Base-by-base conservation (phyloP, 2,797 vertebrate genomes). In the Mormyrus proboscirostris region DNA sequence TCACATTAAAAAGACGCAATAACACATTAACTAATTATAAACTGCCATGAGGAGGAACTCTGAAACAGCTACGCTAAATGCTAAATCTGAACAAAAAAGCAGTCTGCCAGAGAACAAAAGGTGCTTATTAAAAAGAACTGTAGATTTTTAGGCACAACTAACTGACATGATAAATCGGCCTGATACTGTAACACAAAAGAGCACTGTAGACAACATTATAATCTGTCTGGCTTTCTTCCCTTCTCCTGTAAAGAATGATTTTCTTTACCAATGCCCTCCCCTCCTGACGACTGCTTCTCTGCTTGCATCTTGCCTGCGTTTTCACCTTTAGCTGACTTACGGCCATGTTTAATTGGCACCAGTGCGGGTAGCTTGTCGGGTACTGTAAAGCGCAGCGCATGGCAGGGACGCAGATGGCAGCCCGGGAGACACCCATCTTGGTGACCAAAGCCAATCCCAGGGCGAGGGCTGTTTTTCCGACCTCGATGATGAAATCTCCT, bases 401-500 rank as follows among this genome's bases (percentile, higher is more conserved):
- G 0, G 12, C 53, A 22, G 19, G 51, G 51, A 87, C 8, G 53
- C 51, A 86, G 25, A 59, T 87, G 33, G 51, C 2, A 19, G 12
- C 86, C 14, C 12, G 2, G 76, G 76, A 22, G 38, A 87, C 25
- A 33, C 33, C 38, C 86, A 5, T 87, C 19, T 44, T 38, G 19
- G 51, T 4, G 55, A 44, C 86, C 86, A 41, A 50, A 87, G 19
- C 8, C 4, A 5, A 44, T 87, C 76, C 76, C 86, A 59, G 86
- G 8, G 86, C 51, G 19, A 44, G 55, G 51, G 86, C 3, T 49
- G n/a, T 49, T 88, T 50, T 88, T 29, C 44, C 38, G 41, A 88
- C 38, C 41, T 10, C 47, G 4, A 88, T 88, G 57, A 88, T 88
- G 86, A 87, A 88, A 88, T 88, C 41, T 88, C 44, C 62, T 88